A percentile compares a stretch with the other conserved stretches of the same genome.
Evolutionary conservation across 2,888 invertebrate species (phyloP).

Genomic region (Neria commutata): DNA sequence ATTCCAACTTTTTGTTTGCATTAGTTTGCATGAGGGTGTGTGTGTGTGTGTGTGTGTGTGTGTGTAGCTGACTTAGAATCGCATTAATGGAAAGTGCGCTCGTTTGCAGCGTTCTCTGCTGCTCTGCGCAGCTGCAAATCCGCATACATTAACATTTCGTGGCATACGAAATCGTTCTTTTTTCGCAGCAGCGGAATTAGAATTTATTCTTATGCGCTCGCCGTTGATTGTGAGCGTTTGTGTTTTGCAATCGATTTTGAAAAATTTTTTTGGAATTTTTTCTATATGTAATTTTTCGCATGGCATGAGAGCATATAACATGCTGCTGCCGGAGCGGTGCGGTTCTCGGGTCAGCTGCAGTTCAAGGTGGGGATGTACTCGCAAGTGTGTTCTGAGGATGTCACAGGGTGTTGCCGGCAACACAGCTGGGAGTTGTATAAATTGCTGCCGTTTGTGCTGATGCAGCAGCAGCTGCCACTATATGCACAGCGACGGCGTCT

Average conservation of each 20-base stretch:
- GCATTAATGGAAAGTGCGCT: constrained; percentile 4
- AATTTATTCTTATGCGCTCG: neutral
- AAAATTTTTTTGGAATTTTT: too few relatives aligned
- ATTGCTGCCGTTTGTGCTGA: too few relatives aligned
- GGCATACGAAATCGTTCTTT: constrained; percentile 9
- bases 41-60: too few relatives aligned
- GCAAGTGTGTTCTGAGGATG: neutral
- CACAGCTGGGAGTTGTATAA: too few relatives aligned
- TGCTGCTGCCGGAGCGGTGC: neutral
- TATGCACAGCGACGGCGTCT: too few relatives aligned
- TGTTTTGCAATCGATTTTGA: too few relatives aligned
- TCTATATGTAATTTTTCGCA: neutral
- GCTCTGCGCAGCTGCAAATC: neutral
- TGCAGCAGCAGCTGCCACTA: too few relatives aligned
- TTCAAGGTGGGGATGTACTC: neutral
- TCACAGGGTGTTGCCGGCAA: neutral
- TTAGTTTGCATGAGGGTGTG: too few relatives aligned
- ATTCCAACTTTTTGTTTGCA: too few relatives aligned
- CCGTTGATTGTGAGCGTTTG: too few relatives aligned
- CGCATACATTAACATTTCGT: neutral
- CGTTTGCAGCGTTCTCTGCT: neutral
- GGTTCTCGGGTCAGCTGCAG: neutral
- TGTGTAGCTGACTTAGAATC: constrained; percentile 13
- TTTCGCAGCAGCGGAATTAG: neutral
- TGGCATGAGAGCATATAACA: neutral